A percentile compares a stretch with the other conserved stretches of the same genome.
phyloP scores from a whole-genome alignment of 1,140 invertebrate genomes.

The Mylabris phalerata region DNA sequence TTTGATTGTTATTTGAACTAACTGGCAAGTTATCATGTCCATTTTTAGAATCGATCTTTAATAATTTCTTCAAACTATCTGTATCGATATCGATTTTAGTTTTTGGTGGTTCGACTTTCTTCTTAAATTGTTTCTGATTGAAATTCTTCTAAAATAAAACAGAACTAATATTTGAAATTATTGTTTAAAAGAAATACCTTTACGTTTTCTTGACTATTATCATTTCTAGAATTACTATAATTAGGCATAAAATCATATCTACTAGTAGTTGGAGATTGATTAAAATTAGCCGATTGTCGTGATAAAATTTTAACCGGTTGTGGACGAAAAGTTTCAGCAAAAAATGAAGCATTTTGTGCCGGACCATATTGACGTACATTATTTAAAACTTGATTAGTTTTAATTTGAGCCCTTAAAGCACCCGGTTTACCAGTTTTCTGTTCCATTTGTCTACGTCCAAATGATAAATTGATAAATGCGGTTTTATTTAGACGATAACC shows the following conservation, averaged over 20 bases:
- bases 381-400: neutral
- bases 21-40: neutral
- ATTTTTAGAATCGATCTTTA: conserved; percentile 19
- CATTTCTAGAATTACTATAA: neutral
- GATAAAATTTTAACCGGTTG: neutral
- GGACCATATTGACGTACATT: no score
- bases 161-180: neutral
- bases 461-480: conserved; percentile 56
- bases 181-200: neutral
- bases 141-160: neutral
- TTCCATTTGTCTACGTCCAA: conserved; percentile 45
- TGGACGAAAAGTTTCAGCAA: no score
- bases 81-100: conserved; percentile 11
- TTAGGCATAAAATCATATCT: neutral
- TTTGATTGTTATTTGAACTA: conserved; percentile 1
- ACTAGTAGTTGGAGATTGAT: neutral
- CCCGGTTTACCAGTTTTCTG: conserved; percentile 37
- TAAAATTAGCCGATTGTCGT: neutral
- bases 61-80: conserved; percentile 25
- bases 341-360: no score
- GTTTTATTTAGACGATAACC: conserved; percentile 49
- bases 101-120: neutral
- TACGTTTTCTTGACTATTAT: neutral
- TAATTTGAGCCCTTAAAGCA: conserved; percentile 6
- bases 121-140: neutral